A percentile compares a stretch with the other conserved stretches of the same genome.
Conservation (phyloP, 2,113 vertebrate species). For the Hystrix cristata region DNA sequence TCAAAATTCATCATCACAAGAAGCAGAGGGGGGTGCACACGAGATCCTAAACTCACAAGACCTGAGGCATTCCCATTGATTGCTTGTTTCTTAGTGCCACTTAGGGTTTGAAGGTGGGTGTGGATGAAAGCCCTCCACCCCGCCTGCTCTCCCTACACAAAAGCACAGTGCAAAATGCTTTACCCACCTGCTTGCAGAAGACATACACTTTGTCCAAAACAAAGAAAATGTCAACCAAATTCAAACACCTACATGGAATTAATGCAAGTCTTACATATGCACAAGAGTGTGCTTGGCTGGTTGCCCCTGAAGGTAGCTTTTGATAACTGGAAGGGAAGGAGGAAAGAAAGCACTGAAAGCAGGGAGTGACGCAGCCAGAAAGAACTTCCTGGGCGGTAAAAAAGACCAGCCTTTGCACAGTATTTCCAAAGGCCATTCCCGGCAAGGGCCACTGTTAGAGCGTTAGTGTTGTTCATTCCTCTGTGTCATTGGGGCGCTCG, state of each 20-base stretch:
- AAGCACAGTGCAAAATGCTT: background rate
- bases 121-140: background rate
- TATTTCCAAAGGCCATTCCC: background rate
- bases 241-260: background rate
- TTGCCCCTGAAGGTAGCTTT: background rate
- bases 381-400: background rate
- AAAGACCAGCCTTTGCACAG: background rate
- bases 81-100: background rate
- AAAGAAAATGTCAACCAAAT: background rate
- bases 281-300: background rate
- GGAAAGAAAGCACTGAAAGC: background rate
- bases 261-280: background rate
- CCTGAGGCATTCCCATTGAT: background rate
- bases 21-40: background rate
- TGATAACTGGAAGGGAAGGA: background rate
- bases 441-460: fast-evolving
- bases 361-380: background rate
- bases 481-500: fast-evolving
- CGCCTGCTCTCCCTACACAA: background rate
- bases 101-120: background rate
- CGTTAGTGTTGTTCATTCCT: too few relatives aligned
- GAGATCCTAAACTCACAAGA: background rate
- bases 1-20: constrained; percentile 47
- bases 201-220: background rate
- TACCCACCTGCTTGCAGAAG: background rate